Evolutionary conservation across 2,113 vertebrate genomes (phyloP), one percentile per base, ranked within the genome.

Genomic region (Sinosuthora webbiana): DNA sequence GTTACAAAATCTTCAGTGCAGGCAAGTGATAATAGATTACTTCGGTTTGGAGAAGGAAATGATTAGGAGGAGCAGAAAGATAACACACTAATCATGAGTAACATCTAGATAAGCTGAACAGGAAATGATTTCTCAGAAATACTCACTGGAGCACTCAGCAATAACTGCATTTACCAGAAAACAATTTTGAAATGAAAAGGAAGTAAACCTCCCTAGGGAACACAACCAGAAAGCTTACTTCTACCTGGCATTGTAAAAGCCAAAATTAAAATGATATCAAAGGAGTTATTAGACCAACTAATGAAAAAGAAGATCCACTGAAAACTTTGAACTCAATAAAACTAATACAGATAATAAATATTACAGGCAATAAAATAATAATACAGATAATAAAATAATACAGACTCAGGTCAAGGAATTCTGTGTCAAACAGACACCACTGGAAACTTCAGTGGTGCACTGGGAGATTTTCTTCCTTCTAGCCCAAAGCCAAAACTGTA

Each of bases 81-180:
- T 77, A 92, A 62, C 39, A 67, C 15, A 85, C 25, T 71, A 82
- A 96, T 91, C 62, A 82, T 89, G 78, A 92, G 50, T 70, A 92
- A 89, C 35, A 91, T 75, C 93, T 93, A 92, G 76, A 78, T 88
- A 89, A 86, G 44, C 17, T 15, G n/a, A 92, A 86, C 52, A 90
- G 91, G 94, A 95, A 95, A 75, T 52, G 19, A 87, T 63, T 90
- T 87, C 83, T 81, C 73, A 70, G 76, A 89, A 94, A 89, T 35
- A 76, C 45, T 87, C 57, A 52, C 22, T 80, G 62, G 39, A 77
- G 16, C 50, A 90, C 62, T 83, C 22, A 57, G 78, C 41, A 94
- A 57, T 17, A 85, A 49, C 14, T 69, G 63, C 64, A 70, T 60
- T 83, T 77, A 74, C 57, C 64, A 86, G 76, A 87, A 93, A 28